Percentiles rank a stretch among this genome's conserved stretches.
These are phyloP conservation scores for Rhyzopertha dominica DNA, from an alignment of 1,140 invertebrate species.

Conservation along the genomic window DNA sequence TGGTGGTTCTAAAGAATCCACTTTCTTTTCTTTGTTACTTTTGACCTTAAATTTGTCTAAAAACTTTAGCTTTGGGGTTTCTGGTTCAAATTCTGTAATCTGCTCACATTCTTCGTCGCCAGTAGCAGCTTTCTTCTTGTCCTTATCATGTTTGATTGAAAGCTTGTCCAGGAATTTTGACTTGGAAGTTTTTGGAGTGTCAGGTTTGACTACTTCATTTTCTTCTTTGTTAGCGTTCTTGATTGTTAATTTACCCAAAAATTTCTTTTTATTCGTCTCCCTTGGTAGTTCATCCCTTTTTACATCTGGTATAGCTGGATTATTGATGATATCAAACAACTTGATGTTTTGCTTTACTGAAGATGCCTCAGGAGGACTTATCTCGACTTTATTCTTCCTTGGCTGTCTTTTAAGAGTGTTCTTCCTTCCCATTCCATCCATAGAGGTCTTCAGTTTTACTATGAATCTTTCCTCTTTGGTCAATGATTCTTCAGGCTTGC, in stretches of 20 bases:
- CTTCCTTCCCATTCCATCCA: constrained; percentile 29
- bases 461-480: constrained; percentile 33
- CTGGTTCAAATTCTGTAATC: too few species aligned
- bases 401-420: constrained; percentile 24
- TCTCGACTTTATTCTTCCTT: constrained; percentile 20
- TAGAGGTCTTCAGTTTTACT: constrained; percentile 21
- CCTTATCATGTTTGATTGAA: too few species aligned
- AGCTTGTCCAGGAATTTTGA: too few species aligned
- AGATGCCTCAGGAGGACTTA: constrained; percentile 27
- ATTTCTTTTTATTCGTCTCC: constrained; percentile 5
- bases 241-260: background rate
- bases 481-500: constrained; percentile 18
- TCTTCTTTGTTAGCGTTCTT: too few species aligned
- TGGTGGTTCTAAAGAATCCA: too few species aligned
- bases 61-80: too few species aligned
- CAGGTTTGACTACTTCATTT: too few species aligned
- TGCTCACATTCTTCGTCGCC: too few species aligned
- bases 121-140: too few species aligned
- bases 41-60: too few species aligned
- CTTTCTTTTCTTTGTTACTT: too few species aligned
- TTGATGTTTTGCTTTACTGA: constrained; percentile 33
- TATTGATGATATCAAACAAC: constrained; percentile 25
- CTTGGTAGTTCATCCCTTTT: constrained; percentile 5
- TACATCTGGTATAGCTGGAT: constrained; percentile 9
- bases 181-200: too few species aligned